Evolutionary conservation across 2,888 invertebrate species (phyloP).

Genomic region (Coenonympha arcania): DNA sequence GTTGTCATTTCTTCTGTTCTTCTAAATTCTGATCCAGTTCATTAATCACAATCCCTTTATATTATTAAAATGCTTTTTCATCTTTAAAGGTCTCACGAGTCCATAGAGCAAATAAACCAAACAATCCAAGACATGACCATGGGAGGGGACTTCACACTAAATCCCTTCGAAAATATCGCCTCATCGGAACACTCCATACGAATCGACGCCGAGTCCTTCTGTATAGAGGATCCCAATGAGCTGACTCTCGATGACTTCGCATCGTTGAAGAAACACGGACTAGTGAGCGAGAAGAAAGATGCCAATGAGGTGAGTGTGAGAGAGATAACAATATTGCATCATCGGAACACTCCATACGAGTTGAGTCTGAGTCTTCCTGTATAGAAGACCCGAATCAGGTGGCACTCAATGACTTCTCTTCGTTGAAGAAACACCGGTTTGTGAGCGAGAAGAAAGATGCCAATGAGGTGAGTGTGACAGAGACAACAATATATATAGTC

Average conservation of each 20-base stretch:
- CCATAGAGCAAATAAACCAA: constrained; percentile 68
- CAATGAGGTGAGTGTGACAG: constrained; percentile 45
- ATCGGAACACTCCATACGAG: no score
- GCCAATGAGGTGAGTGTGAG: constrained; percentile 49
- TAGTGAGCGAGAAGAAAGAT: constrained; percentile 58
- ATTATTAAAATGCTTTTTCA: background rate
- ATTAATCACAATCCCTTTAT: no score
- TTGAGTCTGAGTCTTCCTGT: no score
- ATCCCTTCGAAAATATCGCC: constrained; percentile 59
- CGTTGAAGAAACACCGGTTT: constrained; percentile 62
- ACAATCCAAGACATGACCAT: constrained; percentile 71
- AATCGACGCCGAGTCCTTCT: constrained; percentile 60
- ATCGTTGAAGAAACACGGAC: constrained; percentile 62
- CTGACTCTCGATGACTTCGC: constrained; percentile 65
- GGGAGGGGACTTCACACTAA: constrained; percentile 61
- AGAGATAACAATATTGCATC: background rate
- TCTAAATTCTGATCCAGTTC: no score
- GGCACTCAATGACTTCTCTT: constrained; percentile 39
- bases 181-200: constrained; percentile 58
- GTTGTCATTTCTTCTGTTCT: no score
- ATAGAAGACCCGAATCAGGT: background rate
- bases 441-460: constrained; percentile 54
- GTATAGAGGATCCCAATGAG: constrained; percentile 56
- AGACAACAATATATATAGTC: background rate
- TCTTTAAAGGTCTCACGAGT: constrained; percentile 49